Conservation (phyloP, 2,113 vertebrate species). For the Excalfactoria chinensis region DNA sequence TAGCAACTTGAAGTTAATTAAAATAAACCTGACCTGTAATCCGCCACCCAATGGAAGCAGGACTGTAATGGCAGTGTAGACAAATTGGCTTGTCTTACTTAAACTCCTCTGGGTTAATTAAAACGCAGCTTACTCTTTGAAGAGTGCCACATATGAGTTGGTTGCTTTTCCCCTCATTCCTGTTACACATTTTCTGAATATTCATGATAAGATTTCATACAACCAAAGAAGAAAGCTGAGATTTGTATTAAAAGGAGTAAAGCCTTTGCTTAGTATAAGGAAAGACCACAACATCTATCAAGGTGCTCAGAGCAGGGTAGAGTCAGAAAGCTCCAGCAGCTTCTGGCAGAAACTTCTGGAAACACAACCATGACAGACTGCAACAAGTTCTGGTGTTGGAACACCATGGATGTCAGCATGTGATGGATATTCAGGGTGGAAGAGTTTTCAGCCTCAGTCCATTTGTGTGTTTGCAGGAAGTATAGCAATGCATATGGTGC, state of each 20-base stretch:
- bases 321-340: neutral
- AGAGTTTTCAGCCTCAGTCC: neutral
- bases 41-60: conserved; percentile 6
- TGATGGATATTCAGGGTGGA: neutral
- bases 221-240: neutral
- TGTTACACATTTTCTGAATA: neutral
- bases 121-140: conserved; percentile 45
- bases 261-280: neutral
- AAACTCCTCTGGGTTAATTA: conserved; percentile 61
- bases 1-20: conserved; percentile 53
- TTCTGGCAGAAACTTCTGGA: neutral
- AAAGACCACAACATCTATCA: neutral
- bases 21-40: conserved; percentile 52
- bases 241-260: neutral
- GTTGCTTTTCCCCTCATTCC: neutral
- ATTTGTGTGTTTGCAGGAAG: neutral
- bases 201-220: neutral
- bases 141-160: neutral
- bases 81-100: conserved; percentile 26
- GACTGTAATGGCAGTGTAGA: neutral
- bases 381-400: neutral
- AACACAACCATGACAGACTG: accelerated
- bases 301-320: neutral
- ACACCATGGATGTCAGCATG: neutral
- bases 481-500: accelerated